These are phyloP conservation scores for Rachycentron canadum DNA, from an alignment of 2,797 vertebrate genomes.

Conservation along the genomic window DNA sequence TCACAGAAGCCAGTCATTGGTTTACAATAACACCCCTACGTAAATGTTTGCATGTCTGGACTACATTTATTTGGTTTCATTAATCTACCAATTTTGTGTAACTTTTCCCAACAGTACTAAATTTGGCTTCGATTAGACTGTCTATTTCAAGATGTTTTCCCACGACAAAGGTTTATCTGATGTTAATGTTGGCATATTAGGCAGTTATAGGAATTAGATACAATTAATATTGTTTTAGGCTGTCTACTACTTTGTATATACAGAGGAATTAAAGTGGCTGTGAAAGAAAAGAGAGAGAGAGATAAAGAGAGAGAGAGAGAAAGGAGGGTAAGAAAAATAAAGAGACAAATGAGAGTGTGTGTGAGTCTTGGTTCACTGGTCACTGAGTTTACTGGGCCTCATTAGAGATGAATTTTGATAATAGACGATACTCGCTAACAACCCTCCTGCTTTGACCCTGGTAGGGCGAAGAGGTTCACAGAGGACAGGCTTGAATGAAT, in stretches of 20 bases:
- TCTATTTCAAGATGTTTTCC: slow-evolving; percentile 3
- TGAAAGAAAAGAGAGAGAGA: slow-evolving; percentile 7
- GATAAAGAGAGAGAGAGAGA: slow-evolving; percentile 17
- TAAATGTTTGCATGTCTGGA: slow-evolving; percentile 3
- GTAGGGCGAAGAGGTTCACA: slow-evolving; percentile 39
- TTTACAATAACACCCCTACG: not conserved
- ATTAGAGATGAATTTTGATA: slow-evolving; percentile 75
- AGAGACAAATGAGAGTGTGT: slow-evolving; percentile 43
- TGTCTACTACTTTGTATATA: slow-evolving; percentile 1
- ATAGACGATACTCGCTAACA: slow-evolving; percentile 60
- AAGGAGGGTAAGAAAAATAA: slow-evolving; percentile 15
- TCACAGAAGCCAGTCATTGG: not conserved
- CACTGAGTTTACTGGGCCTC: slow-evolving; percentile 69
- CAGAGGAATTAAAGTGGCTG: not conserved
- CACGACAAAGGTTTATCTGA: not conserved
- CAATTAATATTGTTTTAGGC: not conserved
- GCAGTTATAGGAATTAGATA: not conserved
- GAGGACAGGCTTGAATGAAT: slow-evolving; percentile 49
- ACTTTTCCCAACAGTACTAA: not conserved
- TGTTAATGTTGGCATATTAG: not conserved
- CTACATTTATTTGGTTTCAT: not conserved
- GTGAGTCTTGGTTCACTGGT: slow-evolving; percentile 61
- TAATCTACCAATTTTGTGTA: not conserved
- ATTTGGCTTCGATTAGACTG: slow-evolving; percentile 3
- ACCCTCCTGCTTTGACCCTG: slow-evolving; percentile 46